A percentile compares a stretch with the other conserved stretches of the same genome.
These are phyloP conservation scores for Pluvialis apricaria DNA, from an alignment of 2,113 vertebrate genomes.

Conservation along the genomic window DNA sequence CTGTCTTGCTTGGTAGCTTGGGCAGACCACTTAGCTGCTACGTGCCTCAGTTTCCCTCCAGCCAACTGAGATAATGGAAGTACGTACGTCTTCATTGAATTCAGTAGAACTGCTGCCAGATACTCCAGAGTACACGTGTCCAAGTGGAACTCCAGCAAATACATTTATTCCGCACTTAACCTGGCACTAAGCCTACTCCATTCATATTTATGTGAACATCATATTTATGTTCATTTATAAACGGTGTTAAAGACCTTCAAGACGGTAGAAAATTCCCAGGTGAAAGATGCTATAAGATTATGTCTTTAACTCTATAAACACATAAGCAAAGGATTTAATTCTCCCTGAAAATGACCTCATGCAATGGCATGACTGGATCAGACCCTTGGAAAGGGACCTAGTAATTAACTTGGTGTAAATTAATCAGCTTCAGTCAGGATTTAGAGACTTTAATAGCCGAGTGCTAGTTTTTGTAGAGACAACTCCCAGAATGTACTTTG, in stretches of 20 bases:
- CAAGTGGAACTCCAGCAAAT: not conserved
- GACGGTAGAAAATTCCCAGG: not conserved
- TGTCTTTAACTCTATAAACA: not conserved
- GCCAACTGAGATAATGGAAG: not conserved
- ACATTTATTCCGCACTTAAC: not conserved
- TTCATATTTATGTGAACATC: not conserved
- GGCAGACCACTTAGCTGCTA: not conserved
- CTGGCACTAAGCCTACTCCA: not conserved
- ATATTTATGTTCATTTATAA: not conserved
- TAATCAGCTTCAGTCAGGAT: not conserved
- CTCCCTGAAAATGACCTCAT: not conserved
- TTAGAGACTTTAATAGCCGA: not conserved
- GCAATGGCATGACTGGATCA: not conserved
- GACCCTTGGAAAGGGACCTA: not conserved
- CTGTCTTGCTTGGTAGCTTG: not conserved
- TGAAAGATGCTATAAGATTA: not conserved
- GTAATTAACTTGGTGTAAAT: not conserved
- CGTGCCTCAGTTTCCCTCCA: not conserved
- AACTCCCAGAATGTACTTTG: not conserved
- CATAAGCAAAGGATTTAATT: not conserved
- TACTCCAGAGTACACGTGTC: not conserved
- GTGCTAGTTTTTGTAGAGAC: not conserved
- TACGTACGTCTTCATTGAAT: fast-evolving
- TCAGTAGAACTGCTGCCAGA: not conserved
- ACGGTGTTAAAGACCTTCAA: not conserved